These are phyloP conservation scores for Diorhabda carinulata DNA, from an alignment of 1,140 invertebrate species.

Conservation along the genomic window DNA sequence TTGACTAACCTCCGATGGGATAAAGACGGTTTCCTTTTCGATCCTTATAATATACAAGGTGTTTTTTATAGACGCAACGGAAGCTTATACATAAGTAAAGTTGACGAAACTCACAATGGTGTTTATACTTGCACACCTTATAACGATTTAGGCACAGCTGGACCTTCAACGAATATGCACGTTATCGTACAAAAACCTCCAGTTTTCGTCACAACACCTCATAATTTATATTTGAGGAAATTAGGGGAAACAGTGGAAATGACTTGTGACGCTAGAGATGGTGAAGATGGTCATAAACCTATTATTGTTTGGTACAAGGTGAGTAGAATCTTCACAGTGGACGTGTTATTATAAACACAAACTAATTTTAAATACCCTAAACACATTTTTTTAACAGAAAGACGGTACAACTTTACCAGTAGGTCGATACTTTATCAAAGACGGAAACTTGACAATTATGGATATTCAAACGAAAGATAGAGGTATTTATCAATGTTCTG, in stretches of 20 bases:
- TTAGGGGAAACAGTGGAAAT: constrained; percentile 77
- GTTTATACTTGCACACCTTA: constrained; percentile 89
- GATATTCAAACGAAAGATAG: constrained; percentile 81
- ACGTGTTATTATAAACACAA: background rate
- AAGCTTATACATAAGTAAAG: constrained; percentile 73
- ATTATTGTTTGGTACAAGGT: constrained; percentile 85
- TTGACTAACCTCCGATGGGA: constrained; percentile 91
- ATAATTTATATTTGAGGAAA: constrained; percentile 76
- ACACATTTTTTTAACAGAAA: constrained; percentile 52
- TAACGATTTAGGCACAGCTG: constrained; percentile 76
- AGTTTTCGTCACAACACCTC: constrained; percentile 69
- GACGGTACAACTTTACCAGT: constrained; percentile 68
- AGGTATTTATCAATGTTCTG: constrained; percentile 87
- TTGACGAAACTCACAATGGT: constrained; percentile 72
- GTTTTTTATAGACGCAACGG: constrained; percentile 83
- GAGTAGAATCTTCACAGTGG: constrained; percentile 32
- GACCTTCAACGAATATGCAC: constrained; percentile 78
- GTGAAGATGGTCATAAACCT: constrained; percentile 70
- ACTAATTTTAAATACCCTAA: no score
- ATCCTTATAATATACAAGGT: constrained; percentile 84
- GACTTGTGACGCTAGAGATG: constrained; percentile 75
- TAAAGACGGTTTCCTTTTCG: constrained; percentile 87
- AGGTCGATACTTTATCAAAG: constrained; percentile 65
- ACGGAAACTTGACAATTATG: constrained; percentile 84
- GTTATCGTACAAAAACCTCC: constrained; percentile 86